Evolutionary conservation across 2,888 invertebrate genomes (phyloP).

Genomic region (Drosophila formosana): DNA sequence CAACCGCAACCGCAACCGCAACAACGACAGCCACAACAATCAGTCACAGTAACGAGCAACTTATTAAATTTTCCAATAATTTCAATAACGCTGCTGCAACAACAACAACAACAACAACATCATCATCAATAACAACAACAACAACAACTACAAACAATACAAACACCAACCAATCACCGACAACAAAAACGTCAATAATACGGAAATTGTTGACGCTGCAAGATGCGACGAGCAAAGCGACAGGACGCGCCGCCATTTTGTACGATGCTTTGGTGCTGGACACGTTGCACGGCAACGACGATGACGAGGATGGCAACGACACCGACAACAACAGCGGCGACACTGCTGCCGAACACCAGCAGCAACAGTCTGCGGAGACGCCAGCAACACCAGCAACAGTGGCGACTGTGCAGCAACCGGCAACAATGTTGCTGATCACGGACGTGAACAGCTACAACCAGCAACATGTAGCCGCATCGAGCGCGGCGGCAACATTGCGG

Average conservation of each 20-base stretch:
- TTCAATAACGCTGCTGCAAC: slow-evolving; percentile 59
- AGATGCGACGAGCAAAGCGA: slow-evolving; percentile 73
- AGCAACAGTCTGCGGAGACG: slow-evolving; percentile 4
- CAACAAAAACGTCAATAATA: slow-evolving; percentile 50
- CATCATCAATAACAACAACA: slow-evolving; percentile 27
- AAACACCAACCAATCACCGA: slow-evolving; percentile 46
- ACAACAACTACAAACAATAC: slow-evolving; percentile 45
- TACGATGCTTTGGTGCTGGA: slow-evolving; percentile 84
- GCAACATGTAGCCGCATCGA: slow-evolving; percentile 54
- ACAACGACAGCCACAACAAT: slow-evolving; percentile 50
- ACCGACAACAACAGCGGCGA: slow-evolving; percentile 29
- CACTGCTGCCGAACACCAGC: slow-evolving; percentile 18
- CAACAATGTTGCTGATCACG: slow-evolving; percentile 82
- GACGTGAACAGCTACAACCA: slow-evolving; percentile 80
- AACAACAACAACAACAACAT: slow-evolving; percentile 52
- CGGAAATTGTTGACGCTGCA: slow-evolving; percentile 78
- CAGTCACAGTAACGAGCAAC: slow-evolving; percentile 63
- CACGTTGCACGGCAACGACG: slow-evolving; percentile 80
- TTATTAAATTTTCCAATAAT: slow-evolving; percentile 78
- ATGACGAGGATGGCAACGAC: slow-evolving; percentile 15
- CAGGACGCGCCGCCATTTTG: slow-evolving; percentile 81
- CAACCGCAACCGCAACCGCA: slow-evolving; percentile 45
- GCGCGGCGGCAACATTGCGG: slow-evolving; percentile 67
- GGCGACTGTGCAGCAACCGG: slow-evolving; percentile 52
- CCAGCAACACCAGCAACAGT: slow-evolving; percentile 22